These are phyloP conservation scores for Botia almorhae DNA, from an alignment of 2,797 vertebrate species.

Conservation along the genomic window DNA sequence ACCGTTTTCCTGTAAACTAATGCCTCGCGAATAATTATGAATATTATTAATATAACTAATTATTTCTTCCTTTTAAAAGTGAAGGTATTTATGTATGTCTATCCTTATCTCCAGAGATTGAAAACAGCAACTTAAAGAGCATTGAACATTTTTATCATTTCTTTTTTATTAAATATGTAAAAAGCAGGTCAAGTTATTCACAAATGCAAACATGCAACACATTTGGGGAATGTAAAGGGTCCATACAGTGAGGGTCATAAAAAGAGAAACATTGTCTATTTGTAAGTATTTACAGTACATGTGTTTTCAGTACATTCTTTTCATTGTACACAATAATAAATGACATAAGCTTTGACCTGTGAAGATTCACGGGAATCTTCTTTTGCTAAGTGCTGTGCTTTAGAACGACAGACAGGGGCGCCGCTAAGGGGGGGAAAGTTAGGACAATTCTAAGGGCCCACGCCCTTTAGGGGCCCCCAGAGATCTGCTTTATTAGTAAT, in stretches of 20 bases:
- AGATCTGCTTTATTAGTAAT: too few species aligned
- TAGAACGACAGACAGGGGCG: constrained; percentile 61
- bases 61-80: constrained; percentile 67
- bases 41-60: constrained; percentile 25
- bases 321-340: constrained; percentile 92
- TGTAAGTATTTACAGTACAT: constrained; percentile 97
- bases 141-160: constrained; percentile 81
- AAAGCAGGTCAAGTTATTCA: constrained; percentile 99
- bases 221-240: constrained; percentile 89
- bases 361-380: constrained; percentile 85
- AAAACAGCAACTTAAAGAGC: constrained; percentile 79
- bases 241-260: constrained; percentile 76
- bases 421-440: too few species aligned
- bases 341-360: constrained; percentile 57
- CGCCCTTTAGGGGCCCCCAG: too few species aligned
- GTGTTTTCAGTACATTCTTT: constrained; percentile 96
- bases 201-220: constrained; percentile 99
- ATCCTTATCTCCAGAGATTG: constrained; percentile 74
- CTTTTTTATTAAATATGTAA: constrained; percentile 99
- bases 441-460: too few species aligned
- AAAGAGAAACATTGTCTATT: constrained; percentile 86
- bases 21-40: too few species aligned
- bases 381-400: constrained; percentile 74
- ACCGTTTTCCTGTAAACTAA: too few species aligned
- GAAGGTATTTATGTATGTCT: constrained; percentile 78